These are phyloP conservation scores for Megalonaias nervosa DNA, from an alignment of 1,140 invertebrate species.

Conservation along the genomic window DNA sequence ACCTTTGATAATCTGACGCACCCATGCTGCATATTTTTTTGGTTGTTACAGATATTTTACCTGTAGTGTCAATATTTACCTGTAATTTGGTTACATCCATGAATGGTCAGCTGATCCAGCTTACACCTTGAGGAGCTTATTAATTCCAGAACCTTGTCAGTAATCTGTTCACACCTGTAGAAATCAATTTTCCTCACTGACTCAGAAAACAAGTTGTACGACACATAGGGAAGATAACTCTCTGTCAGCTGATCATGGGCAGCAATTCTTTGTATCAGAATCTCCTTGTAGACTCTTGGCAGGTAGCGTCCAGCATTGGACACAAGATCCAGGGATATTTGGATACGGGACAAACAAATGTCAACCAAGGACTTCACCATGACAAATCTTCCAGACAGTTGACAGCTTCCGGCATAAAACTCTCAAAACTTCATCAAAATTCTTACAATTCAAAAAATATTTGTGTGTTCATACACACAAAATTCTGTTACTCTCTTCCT, in stretches of 20 bases:
- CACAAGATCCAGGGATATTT: constrained; percentile 45
- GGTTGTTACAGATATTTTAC: too few relatives aligned
- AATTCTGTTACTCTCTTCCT: too few relatives aligned
- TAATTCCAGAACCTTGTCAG: constrained; percentile 44
- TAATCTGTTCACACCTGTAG: constrained; percentile 57
- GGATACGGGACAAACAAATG: constrained; percentile 50
- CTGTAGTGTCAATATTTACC: constrained; percentile 33
- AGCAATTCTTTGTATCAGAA: constrained; percentile 52
- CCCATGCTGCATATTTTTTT: too few relatives aligned
- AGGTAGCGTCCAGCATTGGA: constrained; percentile 40
- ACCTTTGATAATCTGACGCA: too few relatives aligned
- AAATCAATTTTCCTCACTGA: constrained; percentile 49
- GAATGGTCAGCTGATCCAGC: constrained; percentile 47
- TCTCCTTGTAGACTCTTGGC: constrained; percentile 59
- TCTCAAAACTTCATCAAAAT: too few relatives aligned
- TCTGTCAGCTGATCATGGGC: constrained; percentile 53
- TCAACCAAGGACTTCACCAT: constrained; percentile 57
- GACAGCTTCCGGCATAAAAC: too few relatives aligned
- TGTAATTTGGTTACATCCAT: constrained; percentile 48
- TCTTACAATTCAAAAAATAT: too few relatives aligned
- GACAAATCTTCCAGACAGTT: neutral
- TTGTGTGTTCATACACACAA: too few relatives aligned
- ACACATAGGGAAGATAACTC: constrained; percentile 47
- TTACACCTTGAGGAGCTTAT: constrained; percentile 42
- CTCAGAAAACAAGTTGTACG: constrained; percentile 46